Conservation (phyloP, 2,113 vertebrate genomes). For the Pseudopipra pipra region DNA sequence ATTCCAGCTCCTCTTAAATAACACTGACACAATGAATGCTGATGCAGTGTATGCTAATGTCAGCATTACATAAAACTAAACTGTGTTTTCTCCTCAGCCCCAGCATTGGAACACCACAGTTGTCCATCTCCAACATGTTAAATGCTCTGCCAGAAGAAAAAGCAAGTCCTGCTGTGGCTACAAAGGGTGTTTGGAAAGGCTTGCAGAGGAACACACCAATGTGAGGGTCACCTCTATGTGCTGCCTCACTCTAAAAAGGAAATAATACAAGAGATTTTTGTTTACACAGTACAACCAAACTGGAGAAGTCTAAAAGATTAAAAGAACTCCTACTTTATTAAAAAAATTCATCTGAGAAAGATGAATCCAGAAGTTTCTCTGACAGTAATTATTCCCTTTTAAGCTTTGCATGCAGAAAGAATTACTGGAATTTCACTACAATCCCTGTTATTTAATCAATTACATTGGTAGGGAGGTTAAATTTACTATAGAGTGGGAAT, state of each 20-base stretch:
- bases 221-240: neutral
- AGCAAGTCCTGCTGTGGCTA: neutral
- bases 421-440: constrained; percentile 46
- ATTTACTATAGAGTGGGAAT: constrained; percentile 52
- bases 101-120: neutral
- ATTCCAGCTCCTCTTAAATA: neutral
- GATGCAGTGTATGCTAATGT: neutral
- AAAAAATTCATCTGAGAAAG: neutral
- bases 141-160: neutral
- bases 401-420: constrained; percentile 12
- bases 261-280: neutral
- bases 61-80: neutral
- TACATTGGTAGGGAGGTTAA: constrained; percentile 39
- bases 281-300: neutral
- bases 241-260: neutral
- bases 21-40: neutral
- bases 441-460: constrained; percentile 53
- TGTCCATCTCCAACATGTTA: neutral
- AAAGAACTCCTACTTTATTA: neutral
- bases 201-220: neutral
- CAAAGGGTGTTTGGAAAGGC: neutral
- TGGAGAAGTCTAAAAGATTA: neutral
- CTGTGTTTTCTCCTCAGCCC: neutral
- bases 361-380: constrained; percentile 39
- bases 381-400: constrained; percentile 53